Conservation (phyloP, 2,113 vertebrate genomes). For the Neodontobutis hainanensis region DNA sequence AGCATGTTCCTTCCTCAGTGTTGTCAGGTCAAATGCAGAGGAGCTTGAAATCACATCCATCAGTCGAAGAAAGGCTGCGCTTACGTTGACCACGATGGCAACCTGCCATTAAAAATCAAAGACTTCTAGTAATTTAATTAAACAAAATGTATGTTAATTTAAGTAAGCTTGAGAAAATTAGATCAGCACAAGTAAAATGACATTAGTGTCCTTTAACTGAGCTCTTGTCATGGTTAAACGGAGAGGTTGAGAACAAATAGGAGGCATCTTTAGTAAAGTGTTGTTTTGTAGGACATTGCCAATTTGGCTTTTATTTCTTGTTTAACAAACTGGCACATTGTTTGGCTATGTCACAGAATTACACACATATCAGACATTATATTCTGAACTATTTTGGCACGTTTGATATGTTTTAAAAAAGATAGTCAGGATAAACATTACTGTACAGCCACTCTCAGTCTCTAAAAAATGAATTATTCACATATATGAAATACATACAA, state of each 20-base stretch:
- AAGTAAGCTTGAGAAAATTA: neutral
- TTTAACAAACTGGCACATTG: constrained; percentile 58
- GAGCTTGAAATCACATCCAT: constrained; percentile 45
- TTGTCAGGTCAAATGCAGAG: constrained; percentile 33
- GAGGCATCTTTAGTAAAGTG: constrained; percentile 3
- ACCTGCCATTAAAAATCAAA: constrained; percentile 10
- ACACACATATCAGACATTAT: constrained; percentile 56
- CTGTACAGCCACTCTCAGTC: constrained; percentile 44
- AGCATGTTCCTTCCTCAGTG: constrained; percentile 48
- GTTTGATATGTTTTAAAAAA: constrained; percentile 53
- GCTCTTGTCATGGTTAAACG: neutral
- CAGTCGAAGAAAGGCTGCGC: constrained; percentile 28
- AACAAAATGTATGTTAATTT: constrained; percentile 30
- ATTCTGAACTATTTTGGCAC: constrained; percentile 47
- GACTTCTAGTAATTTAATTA: constrained; percentile 21
- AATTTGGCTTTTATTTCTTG: constrained; percentile 58
- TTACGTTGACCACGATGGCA: constrained; percentile 13
- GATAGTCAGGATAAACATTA: constrained; percentile 41
- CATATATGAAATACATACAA: constrained; percentile 5
- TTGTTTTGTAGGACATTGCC: constrained; percentile 9
- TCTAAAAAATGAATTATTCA: constrained; percentile 42
- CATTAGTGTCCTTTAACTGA: neutral
- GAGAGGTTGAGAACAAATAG: constrained; percentile 4
- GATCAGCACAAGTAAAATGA: constrained; percentile 4
- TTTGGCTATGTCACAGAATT: constrained; percentile 63